Evolutionary conservation across 2,113 vertebrate genomes (phyloP), one percentile per base, ranked within the genome.

Genomic region (Microtus pennsylvanicus): DNA sequence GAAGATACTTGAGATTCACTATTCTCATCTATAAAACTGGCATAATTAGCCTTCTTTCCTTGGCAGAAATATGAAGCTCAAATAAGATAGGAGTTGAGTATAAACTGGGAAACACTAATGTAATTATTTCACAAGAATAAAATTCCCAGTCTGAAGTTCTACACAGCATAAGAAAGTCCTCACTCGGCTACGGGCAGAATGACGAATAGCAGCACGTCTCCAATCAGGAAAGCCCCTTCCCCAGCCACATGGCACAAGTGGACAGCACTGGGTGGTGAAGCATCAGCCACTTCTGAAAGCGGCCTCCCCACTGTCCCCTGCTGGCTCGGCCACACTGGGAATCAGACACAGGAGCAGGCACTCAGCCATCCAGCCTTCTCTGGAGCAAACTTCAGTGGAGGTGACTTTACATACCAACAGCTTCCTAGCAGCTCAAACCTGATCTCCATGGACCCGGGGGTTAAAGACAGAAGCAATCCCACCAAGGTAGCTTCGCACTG

Each of bases 361-460:
- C 80, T 3, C 0, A 82, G 33, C 22, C 12, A 21, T 2, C 35
- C 86, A 90, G 42, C 85, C 30, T 96, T 75, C 96, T 78, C 77
- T 86, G 72, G 88, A 90, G 74, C 92, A 92, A 97, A 97, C 93
- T 89, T 69, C 63, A 52, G 90, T 93, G 78, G 4, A 95, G 95
- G 92, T 91, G 74, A 87, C 96, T 89, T 96, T 89, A 80, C 96
- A 94, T 77, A 69, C 61, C 86, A 94, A 94, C 45, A 50, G 69
- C 94, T 89, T 90, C 94, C 94, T 75, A 91, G 81, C 74, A 93
- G 94, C 90, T 94, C 88, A 94, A 94, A 80, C 30, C 77, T 92
- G 80, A 95, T 70, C 95, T 94, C 95, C 81, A 89, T 65, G 69
- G 92, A 78, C 67, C 75, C 5, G 7, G 38, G 45, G 6, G 42